Percentiles rank a stretch among this genome's conserved stretches.
Evolutionary conservation across 2,113 vertebrate genomes (phyloP).

Genomic region (Pterocles orientalis): DNA sequence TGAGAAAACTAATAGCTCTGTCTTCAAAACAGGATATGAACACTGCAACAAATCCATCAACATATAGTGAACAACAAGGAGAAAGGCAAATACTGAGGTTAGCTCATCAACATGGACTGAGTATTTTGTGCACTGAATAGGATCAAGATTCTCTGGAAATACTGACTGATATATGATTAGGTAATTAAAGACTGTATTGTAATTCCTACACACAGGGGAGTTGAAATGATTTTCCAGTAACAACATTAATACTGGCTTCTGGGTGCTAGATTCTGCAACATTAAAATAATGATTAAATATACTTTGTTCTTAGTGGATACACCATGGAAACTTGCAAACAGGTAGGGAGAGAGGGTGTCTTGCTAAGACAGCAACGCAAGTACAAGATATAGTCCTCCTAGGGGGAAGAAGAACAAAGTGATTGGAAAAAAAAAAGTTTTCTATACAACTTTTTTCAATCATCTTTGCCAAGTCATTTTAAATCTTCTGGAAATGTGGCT

Average conservation of each 20-base stretch:
- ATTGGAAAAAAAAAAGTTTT: background rate
- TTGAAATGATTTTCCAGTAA: background rate
- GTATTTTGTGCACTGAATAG: background rate
- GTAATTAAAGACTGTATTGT: background rate
- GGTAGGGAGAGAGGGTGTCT: accelerated
- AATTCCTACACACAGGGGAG: background rate
- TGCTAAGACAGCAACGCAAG: background rate
- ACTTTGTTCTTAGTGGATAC: background rate
- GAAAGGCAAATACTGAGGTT: background rate
- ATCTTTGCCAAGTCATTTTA: background rate
- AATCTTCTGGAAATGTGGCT: background rate
- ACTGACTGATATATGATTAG: background rate
- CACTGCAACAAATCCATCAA: background rate
- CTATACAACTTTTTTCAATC: background rate
- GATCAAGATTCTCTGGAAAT: background rate
- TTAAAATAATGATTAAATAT: background rate
- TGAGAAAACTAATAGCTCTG: background rate
- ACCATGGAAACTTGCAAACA: background rate
- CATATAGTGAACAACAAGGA: background rate
- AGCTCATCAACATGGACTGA: background rate
- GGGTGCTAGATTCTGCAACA: background rate
- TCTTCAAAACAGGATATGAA: constrained; percentile 31
- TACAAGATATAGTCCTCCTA: background rate
- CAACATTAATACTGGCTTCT: background rate
- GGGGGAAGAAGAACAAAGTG: background rate